Evolutionary conservation across 2,888 invertebrate genomes (phyloP), one percentile per base, ranked within the genome.

Genomic region (Cephus pygmeus): DNA sequence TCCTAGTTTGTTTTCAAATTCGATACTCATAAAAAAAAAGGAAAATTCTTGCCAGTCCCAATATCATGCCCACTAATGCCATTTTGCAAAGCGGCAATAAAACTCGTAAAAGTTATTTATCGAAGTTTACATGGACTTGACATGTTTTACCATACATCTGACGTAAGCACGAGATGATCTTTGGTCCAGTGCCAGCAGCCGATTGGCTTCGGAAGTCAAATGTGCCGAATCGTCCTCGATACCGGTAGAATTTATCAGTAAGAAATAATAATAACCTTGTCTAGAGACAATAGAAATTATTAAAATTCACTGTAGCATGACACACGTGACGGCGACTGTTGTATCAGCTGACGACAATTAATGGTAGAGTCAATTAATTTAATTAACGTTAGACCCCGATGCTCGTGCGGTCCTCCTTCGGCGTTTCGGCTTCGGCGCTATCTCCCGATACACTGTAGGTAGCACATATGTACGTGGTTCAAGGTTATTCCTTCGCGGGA

Each of bases 401-500:
- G 56, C 23, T 23, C 56, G 56, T 23, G 23, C 56, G 9, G 23
- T 56, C 23, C 6, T 56, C 9, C 23, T 56, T 23, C 23, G 56
- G 1, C 9, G 9, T 56, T 56, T 56, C 23, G 56, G 23, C 56
- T 56, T 23, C 23, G 23, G 56, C 15, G 23, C 23, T 56, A 71
- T 34, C 71, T 34, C 6, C 33, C 11, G 71, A 31, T 34, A 71
- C 31, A 71, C 31, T 31, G 3, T 31, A 12, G 71, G 71, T 23
- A 71, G 31, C 34, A 71, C 12, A 31, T 71, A 34, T 71, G 71
- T 71, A 34, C 71, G 35, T 33, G 71, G 36, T 40, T 34, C 77
- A 77, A 77, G 77, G 77, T 36, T 56, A 77, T 33, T 77, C 77
- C 33, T 56, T 69, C 30, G 68, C 1, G 69, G 33, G 74, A 77